These are phyloP conservation scores for Kryptopterus vitreolus DNA, from an alignment of 2,797 vertebrate genomes.

Conservation along the genomic window DNA sequence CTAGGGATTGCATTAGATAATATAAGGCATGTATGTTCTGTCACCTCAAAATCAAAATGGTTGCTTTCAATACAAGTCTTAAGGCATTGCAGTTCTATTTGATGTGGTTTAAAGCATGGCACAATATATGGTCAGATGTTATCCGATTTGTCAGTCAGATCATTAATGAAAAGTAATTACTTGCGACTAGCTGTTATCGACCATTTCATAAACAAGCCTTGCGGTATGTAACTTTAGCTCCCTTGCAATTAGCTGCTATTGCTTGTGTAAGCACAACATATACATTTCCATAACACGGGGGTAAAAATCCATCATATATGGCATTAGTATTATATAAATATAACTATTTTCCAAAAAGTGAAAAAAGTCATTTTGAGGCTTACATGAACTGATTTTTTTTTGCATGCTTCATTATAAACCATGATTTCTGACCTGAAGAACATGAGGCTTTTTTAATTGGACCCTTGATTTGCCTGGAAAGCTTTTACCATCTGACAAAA, in stretches of 20 bases:
- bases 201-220: constrained; percentile 56
- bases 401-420: constrained; percentile 59
- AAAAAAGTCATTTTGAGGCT: constrained; percentile 51
- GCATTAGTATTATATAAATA: constrained; percentile 64
- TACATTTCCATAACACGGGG: constrained; percentile 60
- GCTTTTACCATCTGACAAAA: constrained; percentile 67
- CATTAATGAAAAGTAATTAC: constrained; percentile 74
- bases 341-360: constrained; percentile 2
- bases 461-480: constrained; percentile 67
- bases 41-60: background rate
- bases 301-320: constrained; percentile 67
- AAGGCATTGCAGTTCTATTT: background rate
- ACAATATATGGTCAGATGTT: constrained; percentile 22
- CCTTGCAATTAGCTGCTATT: constrained; percentile 69
- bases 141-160: constrained; percentile 62
- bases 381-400: constrained; percentile 12
- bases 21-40: background rate
- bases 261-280: constrained; percentile 68
- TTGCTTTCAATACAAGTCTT: background rate
- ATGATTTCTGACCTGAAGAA: constrained; percentile 49
- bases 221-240: constrained; percentile 73
- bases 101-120: background rate
- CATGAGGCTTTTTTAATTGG: constrained; percentile 54
- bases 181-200: constrained; percentile 74
- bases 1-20: background rate